phyloP scores from a whole-genome alignment of 2,113 vertebrate species.

The Myiozetetes cayanensis region DNA sequence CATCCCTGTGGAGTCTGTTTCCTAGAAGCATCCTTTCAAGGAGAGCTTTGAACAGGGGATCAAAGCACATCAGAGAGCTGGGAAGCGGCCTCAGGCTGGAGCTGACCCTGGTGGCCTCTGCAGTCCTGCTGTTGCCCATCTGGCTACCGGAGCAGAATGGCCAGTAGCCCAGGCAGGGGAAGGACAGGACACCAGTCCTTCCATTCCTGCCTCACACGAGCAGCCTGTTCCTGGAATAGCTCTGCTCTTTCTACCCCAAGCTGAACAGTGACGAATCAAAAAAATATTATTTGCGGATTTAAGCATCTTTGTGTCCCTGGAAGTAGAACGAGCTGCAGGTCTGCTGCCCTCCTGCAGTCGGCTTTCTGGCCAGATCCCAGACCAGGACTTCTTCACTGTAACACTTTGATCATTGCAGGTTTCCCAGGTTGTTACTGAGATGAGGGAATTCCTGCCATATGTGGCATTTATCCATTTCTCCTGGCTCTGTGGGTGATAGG shows the following conservation, averaged over 20 bases:
- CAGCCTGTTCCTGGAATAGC: not conserved
- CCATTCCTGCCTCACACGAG: not conserved
- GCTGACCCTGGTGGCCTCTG: not conserved
- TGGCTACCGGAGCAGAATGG: not conserved
- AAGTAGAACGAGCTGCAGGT: fast-evolving
- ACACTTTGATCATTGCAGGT: fast-evolving
- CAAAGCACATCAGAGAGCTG: not conserved
- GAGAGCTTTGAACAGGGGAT: not conserved
- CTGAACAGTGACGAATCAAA: not conserved
- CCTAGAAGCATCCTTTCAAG: not conserved
- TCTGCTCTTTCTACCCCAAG: not conserved
- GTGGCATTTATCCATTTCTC: not conserved
- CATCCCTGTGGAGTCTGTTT: not conserved
- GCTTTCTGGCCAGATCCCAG: not conserved
- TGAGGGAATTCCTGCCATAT: not conserved
- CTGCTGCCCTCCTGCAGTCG: not conserved
- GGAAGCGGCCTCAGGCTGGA: not conserved
- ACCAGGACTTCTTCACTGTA: fast-evolving
- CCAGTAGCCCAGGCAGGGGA: not conserved
- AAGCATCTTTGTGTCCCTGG: too few species aligned
- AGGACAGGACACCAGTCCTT: not conserved
- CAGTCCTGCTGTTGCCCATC: not conserved
- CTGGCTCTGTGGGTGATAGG: not conserved
- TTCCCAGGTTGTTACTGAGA: not conserved
- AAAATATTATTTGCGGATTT: not conserved